Base-by-base conservation (phyloP, 2,797 vertebrate species). In the Fratercula arctica region DNA sequence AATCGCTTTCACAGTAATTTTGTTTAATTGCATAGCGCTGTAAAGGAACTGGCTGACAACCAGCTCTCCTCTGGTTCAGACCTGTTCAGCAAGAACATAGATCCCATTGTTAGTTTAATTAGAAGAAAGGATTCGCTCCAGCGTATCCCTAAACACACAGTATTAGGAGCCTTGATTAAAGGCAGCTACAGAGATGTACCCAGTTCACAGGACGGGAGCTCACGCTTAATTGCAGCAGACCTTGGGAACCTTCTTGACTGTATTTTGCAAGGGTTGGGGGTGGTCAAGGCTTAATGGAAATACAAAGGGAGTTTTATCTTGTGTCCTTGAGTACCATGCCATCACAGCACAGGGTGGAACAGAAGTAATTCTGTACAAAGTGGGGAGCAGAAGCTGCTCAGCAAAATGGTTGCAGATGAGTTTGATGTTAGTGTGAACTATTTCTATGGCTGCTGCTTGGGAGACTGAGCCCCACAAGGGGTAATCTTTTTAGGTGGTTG, bases 71-170 rank as follows among this genome's bases (percentile, higher is more conserved):
- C 94, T 87, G 87, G 96, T 95, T 97, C 91, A 91, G 77, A 74
- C 95, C 96, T 92, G 96, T 91, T 95, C 87, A 73, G 85, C 85
- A 88, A 60, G 94, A 97, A 97, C 96, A 96, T 93, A 97, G 96
- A 95, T 96, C 90, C 89, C 87, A 96, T 97, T 97, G 96, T 97
- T 97, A 82, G 92, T 90, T 96, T 97, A 97, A 97, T 96, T 95
- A 90, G 87, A 96, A 97, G 82, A 96, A 94, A 92, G 90, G 95
- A 96, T 97, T 97, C 94, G 96, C 95, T 94, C 87, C 82, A 94
- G 91, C 5, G 0, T 93, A 93, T 89, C 73, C 92, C 83, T 95
- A 89, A 96, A 92, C 56, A 63, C 78, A 67, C 57, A 84, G 76
- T 69, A 67, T 96, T 96, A 82, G 73, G 79, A 96, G 79, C 51